Conservation (phyloP, 2,797 vertebrate species). For the Naso thynnoides region DNA sequence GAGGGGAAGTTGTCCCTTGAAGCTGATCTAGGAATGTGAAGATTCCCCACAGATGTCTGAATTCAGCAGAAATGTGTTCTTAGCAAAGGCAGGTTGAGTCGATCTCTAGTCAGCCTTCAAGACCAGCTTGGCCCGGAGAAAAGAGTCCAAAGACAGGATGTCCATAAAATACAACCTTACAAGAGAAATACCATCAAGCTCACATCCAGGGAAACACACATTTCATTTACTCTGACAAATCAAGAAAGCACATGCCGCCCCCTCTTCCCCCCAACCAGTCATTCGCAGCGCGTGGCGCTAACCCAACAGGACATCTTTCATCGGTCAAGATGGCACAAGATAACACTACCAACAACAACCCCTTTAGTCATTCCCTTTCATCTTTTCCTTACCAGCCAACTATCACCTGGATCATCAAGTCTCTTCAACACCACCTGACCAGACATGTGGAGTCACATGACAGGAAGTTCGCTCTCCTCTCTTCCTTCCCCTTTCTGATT, state of each 20-base stretch:
- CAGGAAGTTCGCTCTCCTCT: constrained; percentile 23
- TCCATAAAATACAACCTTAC: constrained; percentile 39
- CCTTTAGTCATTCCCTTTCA: constrained; percentile 22
- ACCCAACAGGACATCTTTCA: constrained; percentile 30
- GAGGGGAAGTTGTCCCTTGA: constrained; percentile 31
- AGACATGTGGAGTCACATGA: constrained; percentile 23
- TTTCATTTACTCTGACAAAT: constrained; percentile 18
- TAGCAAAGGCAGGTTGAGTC: constrained; percentile 18
- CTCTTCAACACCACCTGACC: constrained; percentile 39
- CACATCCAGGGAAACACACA: constrained; percentile 26
- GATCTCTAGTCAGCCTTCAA: constrained; percentile 40
- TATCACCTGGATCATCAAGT: constrained; percentile 32
- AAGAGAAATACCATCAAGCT: constrained; percentile 42
- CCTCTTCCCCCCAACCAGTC: constrained; percentile 36
- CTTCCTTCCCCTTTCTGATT: constrained; percentile 2
- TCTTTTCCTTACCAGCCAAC: constrained; percentile 31
- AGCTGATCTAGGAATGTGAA: constrained; percentile 31
- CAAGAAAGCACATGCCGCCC: constrained; percentile 73
- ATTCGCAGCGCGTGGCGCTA: constrained; percentile 34
- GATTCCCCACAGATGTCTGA: constrained; percentile 23
- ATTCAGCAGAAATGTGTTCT: constrained; percentile 34
- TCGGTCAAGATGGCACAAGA: constrained; percentile 13
- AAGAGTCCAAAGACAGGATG: constrained; percentile 19
- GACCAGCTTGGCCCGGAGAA: constrained; percentile 28
- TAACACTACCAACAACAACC: constrained; percentile 13